Evolutionary conservation across 2,888 invertebrate species (phyloP), one percentile per base, ranked within the genome.

Genomic region (Megamerina dolium): DNA sequence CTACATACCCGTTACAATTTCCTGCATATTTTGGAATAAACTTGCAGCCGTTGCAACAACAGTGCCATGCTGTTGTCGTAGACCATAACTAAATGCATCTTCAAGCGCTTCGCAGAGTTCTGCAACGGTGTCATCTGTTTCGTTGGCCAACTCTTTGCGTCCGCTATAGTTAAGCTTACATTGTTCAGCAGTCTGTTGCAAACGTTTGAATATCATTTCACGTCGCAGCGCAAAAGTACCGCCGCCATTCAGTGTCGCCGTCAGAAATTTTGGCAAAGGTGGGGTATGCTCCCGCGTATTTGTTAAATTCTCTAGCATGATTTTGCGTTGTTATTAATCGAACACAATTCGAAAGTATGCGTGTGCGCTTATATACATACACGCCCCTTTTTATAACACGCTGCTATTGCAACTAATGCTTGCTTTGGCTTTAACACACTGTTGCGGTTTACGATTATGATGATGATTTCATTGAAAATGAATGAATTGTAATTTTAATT

Each of bases 111-210:
- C 76, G 70, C 86, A 87, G 37, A 87, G 69, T 53, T 80, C 74
- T 14, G 51, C 54, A n/a, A 68, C 62, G 26, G 49, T 45, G 13
- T 61, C 59, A 66, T 94, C 91, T 58, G 84, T 82, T 70, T 95
- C 94, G 12, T 93, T 90, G 2, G 94, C 94, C 44, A 95, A 73
- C 69, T 93, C 91, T 37, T 86, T 83, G 68, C 87, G 84, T 5
- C 89, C 90, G 53, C 89, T 89, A 75, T 88, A 95, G 45, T 87
- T 77, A 52, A 78, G 80, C 63, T 89, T 90, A 65, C 92, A 92
- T 20, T 60, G 55, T 37, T 60, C 60, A 21, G 68, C 63, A 32
- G 52, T 55, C 41, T 59, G 49, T 32, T 65, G 60, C 3, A 71
- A 49, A n/a, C 66, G 54, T n/a, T 56, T 53, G 41, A 66, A 63